Evolutionary conservation across 2,113 vertebrate genomes (phyloP).

Genomic region (Microcebus murinus): DNA sequence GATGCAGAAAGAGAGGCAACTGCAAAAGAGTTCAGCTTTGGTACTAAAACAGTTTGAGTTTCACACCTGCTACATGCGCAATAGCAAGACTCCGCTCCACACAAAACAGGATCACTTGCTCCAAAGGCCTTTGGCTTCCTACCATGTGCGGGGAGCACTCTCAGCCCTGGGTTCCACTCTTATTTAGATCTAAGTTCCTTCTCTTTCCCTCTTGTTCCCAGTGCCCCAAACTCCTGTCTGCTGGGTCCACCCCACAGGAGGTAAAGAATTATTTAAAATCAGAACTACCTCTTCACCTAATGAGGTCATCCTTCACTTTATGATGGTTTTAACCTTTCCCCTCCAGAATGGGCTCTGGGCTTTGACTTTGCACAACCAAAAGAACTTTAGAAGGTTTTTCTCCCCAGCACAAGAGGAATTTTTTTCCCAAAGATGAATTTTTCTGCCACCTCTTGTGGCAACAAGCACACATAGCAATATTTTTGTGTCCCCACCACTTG

Average conservation of each 20-base stretch:
- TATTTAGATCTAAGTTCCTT: background rate
- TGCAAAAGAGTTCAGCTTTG: background rate
- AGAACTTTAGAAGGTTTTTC: background rate
- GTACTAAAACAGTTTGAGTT: background rate
- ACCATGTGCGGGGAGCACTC: background rate
- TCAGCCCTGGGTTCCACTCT: background rate
- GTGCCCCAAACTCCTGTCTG: background rate
- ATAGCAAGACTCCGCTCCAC: background rate
- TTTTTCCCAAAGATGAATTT: background rate
- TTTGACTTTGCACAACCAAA: background rate
- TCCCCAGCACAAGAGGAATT: background rate
- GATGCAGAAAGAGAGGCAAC: background rate
- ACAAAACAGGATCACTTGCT: background rate
- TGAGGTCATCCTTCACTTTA: background rate
- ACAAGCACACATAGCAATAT: background rate
- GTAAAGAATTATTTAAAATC: background rate
- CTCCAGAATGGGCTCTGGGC: background rate
- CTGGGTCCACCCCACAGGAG: background rate
- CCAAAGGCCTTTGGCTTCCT: background rate
- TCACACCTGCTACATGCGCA: rapidly evolving
- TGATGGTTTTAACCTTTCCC: background rate
- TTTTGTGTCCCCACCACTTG: background rate
- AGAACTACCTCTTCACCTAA: background rate
- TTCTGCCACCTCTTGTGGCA: background rate
- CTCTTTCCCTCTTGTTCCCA: background rate